These are phyloP conservation scores for Cebuella pygmaea DNA, from an alignment of 2,797 vertebrate genomes.

Conservation along the genomic window DNA sequence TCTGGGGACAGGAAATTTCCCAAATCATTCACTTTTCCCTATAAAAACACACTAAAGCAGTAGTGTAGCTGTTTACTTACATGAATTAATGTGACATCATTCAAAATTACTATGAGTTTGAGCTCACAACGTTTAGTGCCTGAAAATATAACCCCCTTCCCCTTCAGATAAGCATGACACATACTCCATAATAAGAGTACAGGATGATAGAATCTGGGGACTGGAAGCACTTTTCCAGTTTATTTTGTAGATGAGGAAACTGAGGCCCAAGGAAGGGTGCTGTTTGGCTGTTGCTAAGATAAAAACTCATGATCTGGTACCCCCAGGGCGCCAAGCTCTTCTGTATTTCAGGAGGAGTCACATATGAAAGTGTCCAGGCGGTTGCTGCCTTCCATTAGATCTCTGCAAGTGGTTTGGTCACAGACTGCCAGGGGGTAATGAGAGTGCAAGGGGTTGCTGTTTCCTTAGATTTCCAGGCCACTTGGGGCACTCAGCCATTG, in stretches of 20 bases:
- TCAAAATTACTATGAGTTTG: background rate
- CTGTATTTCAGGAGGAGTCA: background rate
- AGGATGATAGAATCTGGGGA: background rate
- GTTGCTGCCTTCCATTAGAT: background rate
- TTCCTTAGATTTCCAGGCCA: background rate
- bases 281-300: background rate
- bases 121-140: background rate
- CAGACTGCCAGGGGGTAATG: background rate
- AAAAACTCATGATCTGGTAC: background rate
- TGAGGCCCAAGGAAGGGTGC: background rate
- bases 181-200: background rate
- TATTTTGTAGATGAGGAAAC: background rate
- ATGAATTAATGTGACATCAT: background rate
- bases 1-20: background rate
- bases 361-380: accelerated
- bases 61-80: background rate
- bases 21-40: background rate
- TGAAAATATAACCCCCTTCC: background rate
- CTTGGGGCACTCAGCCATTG: background rate
- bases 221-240: background rate
- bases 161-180: background rate
- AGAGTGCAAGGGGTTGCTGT: background rate
- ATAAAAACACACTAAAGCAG: background rate
- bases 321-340: background rate
- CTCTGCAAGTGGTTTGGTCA: background rate